These are phyloP conservation scores for Kryphioiulus occultus DNA, from an alignment of 2,888 invertebrate species.

Conservation along the genomic window DNA sequence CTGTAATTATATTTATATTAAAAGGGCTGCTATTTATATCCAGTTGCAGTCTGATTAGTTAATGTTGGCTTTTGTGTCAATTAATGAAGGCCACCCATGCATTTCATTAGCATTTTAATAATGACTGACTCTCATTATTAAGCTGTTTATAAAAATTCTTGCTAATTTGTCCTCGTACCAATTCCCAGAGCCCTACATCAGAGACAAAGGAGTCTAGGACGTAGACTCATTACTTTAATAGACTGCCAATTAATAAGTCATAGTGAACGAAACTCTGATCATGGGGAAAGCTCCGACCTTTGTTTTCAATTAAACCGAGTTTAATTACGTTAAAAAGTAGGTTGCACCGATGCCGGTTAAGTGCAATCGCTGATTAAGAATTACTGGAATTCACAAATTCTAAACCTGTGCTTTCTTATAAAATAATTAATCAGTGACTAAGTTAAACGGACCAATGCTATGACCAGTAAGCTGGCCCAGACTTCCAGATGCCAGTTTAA, in stretches of 20 bases:
- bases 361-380: too few relatives aligned
- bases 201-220: constrained; percentile 8
- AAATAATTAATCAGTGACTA: too few relatives aligned
- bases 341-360: too few relatives aligned
- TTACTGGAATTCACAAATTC: too few relatives aligned
- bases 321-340: too few relatives aligned
- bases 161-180: background rate
- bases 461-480: background rate
- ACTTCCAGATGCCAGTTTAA: background rate
- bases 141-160: background rate
- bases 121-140: background rate
- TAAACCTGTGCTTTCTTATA: too few relatives aligned
- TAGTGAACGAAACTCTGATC: background rate
- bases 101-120: constrained; percentile 6
- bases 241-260: background rate
- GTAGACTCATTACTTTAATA: background rate
- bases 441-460: background rate
- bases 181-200: background rate
- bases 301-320: background rate
- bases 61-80: background rate
- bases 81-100: background rate
- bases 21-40: background rate
- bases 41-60: background rate
- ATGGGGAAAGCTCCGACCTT: background rate
- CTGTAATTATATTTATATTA: background rate